Base-by-base conservation (phyloP, 2,113 vertebrate species). In the Stomatorhinus ivindoensis region DNA sequence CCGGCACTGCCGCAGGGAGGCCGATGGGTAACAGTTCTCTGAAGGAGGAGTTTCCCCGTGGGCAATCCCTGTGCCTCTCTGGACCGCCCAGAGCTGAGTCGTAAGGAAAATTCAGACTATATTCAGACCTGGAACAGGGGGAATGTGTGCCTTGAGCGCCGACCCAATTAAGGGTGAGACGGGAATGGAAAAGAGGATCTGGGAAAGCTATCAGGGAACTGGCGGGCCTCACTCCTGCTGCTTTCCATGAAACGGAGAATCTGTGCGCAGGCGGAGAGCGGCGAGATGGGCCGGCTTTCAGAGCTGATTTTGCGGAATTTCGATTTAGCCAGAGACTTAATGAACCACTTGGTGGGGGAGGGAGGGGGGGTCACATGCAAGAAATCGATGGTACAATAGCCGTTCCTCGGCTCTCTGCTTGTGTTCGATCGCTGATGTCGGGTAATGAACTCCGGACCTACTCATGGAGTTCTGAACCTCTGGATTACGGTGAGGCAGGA, bases 141-240 rank as follows among this genome's bases (percentile, higher is more conserved):
- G 42, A 46, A n/a, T n/a, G 42, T 44, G 19, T 4, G 21, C 82
- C 6, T 4, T 84, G 39, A 46, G 44, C 39, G 19, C 42, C 15
- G 24, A 84, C 39, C 82, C 44, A 84, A 46, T 84, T 84, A 84
- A 84, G 3, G 82, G 44, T 3, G 2, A 84, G 82, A 47, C 85
- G 3, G 85, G 85, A 90, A 55, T 86, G 87, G 44, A 89, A 53
- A 87, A 53, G 21, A 11, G 42, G 50, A n/a, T 0, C 46, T 89
- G 90, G 88, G 39, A 89, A 89, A 87, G 46, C 44, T 46, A 88
- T 89, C 87, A 90, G 46, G 86, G 58, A 48, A 58, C 44, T 35
- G 31, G n/a, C 42, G 3, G 3, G 82, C 39, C 21, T 10, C 13
- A 0, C 73, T 80, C 6, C 73, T 42, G 73, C 73, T 80, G 44